phyloP scores from a whole-genome alignment of 1,140 invertebrate species.

The Zaprionus tsacasi region DNA sequence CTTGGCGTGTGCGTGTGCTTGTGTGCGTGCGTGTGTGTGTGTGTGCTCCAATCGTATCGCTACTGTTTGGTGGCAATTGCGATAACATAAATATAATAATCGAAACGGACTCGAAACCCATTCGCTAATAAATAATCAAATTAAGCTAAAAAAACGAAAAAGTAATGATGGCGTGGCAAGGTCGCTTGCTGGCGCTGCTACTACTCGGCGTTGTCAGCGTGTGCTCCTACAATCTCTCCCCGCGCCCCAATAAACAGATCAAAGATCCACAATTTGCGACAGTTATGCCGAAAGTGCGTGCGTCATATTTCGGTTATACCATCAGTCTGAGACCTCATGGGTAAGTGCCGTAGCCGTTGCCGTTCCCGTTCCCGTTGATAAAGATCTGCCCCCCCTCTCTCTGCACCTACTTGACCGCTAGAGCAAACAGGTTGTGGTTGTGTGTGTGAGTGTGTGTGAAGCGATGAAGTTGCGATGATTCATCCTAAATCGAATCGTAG shows the following conservation, averaged over 20 bases:
- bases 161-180: conserved; percentile 43
- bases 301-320: conserved; percentile 83
- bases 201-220: conserved; percentile 2
- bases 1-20: background rate
- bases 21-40: background rate
- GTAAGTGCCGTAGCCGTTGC: conserved; percentile 68
- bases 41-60: background rate
- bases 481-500: conserved; percentile 35
- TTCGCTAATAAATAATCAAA: conserved; percentile 17
- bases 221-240: conserved; percentile 75
- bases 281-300: conserved; percentile 71
- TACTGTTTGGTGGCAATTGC: conserved; percentile 13
- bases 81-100: conserved; percentile 35
- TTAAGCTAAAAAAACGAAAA: background rate
- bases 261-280: conserved; percentile 67
- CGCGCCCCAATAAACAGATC: conserved; percentile 71
- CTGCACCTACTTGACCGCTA: conserved; percentile 26
- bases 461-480: conserved; percentile 34
- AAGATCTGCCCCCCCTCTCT: background rate
- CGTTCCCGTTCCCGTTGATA: conserved; percentile 49
- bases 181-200: conserved; percentile 19
- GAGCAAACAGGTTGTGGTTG: conserved; percentile 63
- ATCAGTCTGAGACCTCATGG: conserved; percentile 71
- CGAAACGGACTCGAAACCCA: conserved; percentile 27
- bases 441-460: too few species aligned